Evolutionary conservation across 2,113 vertebrate genomes (phyloP).

Genomic region (Heterocephalus glaber): DNA sequence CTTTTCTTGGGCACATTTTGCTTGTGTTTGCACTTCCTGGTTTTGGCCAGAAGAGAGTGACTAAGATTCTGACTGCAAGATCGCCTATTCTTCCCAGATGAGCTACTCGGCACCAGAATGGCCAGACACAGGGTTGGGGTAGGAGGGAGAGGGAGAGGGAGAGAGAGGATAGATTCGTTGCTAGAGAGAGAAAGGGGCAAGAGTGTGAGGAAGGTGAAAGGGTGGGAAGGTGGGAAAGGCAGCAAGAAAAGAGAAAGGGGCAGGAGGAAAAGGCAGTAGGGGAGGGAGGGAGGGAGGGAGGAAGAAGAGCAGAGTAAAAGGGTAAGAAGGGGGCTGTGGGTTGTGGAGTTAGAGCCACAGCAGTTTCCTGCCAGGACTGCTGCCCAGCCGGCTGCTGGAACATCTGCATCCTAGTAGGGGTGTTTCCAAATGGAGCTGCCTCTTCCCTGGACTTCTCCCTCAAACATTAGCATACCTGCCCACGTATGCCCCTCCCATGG

Average conservation of each 20-base stretch:
- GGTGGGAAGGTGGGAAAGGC: background rate
- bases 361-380: constrained; percentile 36
- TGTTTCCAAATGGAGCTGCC: constrained; percentile 79
- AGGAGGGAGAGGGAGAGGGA: background rate
- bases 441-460: constrained; percentile 38
- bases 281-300: background rate
- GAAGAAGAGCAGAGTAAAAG: background rate
- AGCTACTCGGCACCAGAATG: constrained; percentile 31
- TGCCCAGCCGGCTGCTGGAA: constrained; percentile 65
- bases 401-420: constrained; percentile 79
- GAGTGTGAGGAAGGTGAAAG: background rate
- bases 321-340: background rate
- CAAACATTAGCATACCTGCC: background rate
- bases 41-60: constrained; percentile 58
- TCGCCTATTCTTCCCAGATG: constrained; percentile 23
- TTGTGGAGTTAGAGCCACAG: constrained; percentile 55
- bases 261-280: background rate
- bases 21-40: constrained; percentile 37
- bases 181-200: background rate
- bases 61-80: constrained; percentile 5
- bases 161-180: background rate
- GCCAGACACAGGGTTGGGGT: background rate
- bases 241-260: background rate
- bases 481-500: background rate
- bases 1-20: constrained; percentile 26